A percentile compares a stretch with the other conserved stretches of the same genome.
phyloP scores from a whole-genome alignment of 2,888 invertebrate genomes.

The Heliconius hortense region DNA sequence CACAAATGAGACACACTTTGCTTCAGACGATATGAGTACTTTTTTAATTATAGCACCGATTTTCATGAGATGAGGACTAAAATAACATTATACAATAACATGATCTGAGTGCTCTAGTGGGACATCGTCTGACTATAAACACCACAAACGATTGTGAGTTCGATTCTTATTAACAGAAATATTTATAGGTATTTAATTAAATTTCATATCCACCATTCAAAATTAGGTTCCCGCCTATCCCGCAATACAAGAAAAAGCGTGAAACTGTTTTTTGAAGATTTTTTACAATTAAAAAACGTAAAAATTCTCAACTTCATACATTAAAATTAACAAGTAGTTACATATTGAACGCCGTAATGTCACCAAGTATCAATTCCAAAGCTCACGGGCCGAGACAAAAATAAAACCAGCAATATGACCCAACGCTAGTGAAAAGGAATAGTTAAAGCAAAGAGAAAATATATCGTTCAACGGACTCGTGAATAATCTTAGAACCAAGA shows the following conservation, averaged over 20 bases:
- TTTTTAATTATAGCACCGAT: slow-evolving; percentile 22
- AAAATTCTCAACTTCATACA: not conserved
- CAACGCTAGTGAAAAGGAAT: slow-evolving; percentile 49
- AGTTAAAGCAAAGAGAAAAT: slow-evolving; percentile 57
- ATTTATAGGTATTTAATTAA: too few species aligned
- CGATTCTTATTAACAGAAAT: too few species aligned
- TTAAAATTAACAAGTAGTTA: not conserved
- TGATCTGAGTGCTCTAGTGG: too few species aligned
- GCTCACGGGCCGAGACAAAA: slow-evolving; percentile 41
- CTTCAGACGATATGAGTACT: slow-evolving; percentile 19
- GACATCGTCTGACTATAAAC: too few species aligned
- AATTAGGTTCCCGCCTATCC: too few species aligned
- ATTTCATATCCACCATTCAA: too few species aligned
- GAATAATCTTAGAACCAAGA: slow-evolving; percentile 66
- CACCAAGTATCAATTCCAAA: slow-evolving; percentile 4
- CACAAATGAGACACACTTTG: slow-evolving; percentile 22
- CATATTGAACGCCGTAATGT: not conserved
- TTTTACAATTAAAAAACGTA: too few species aligned
- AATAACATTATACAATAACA: not conserved
- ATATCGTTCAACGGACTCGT: slow-evolving; percentile 71
- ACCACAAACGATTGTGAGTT: too few species aligned
- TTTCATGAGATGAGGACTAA: not conserved
- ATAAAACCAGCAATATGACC: slow-evolving; percentile 52
- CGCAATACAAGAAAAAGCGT: too few species aligned
- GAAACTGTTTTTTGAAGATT: too few species aligned